Evolutionary conservation across 2,797 vertebrate species (phyloP).

Genomic region (Ctenochaetus hawaiiensis): DNA sequence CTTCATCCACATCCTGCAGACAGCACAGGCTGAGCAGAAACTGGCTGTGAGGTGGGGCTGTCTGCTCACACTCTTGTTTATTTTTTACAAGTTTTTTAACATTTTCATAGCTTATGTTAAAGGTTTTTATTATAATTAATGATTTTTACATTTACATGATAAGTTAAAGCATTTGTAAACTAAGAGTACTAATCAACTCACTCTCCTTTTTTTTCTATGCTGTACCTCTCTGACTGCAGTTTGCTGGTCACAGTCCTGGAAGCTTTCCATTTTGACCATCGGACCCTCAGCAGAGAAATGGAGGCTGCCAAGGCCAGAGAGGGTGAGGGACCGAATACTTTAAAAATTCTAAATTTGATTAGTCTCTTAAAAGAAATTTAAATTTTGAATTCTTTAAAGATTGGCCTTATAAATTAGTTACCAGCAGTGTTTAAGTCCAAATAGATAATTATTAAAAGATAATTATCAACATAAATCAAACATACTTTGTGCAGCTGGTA

Average conservation of each 20-base stretch:
- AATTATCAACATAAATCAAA: not conserved
- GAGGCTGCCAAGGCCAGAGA: slow-evolving; percentile 85
- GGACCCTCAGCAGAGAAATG: slow-evolving; percentile 92
- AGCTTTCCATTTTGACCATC: slow-evolving; percentile 95
- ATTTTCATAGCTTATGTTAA: no score
- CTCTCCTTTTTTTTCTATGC: not conserved
- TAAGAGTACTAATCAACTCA: not conserved
- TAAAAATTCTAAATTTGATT: not conserved
- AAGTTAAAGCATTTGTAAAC: not conserved
- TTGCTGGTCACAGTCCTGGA: slow-evolving; percentile 93
- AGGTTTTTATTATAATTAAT: not conserved
- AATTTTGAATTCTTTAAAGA: no score
- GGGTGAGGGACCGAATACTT: slow-evolving; percentile 77
- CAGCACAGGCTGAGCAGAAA: slow-evolving; percentile 89
- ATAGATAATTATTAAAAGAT: not conserved
- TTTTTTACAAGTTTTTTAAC: not conserved
- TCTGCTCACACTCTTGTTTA: not conserved
- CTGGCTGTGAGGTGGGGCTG: slow-evolving; percentile 90
- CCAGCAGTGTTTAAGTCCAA: not conserved
- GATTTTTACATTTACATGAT: not conserved
- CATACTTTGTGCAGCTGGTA: slow-evolving; percentile 54
- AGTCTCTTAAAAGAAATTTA: not conserved
- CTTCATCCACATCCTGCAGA: slow-evolving; percentile 93
- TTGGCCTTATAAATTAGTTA: no score
- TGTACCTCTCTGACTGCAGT: slow-evolving; percentile 74